These are phyloP conservation scores for Drosophila bocki DNA, from an alignment of 1,140 invertebrate genomes.

Conservation along the genomic window DNA sequence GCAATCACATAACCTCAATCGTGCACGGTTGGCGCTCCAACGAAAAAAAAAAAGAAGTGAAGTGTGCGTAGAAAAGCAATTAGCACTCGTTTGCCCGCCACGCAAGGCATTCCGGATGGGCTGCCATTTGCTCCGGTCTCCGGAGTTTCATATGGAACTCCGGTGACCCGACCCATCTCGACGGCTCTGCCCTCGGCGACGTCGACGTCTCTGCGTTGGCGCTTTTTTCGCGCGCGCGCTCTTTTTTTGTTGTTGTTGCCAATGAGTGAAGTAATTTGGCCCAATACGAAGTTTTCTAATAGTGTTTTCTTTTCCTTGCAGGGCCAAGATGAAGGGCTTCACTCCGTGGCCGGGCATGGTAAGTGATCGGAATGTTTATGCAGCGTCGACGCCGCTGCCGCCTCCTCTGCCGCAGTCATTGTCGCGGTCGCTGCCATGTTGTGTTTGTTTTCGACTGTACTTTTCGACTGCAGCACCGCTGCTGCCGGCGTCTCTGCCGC, in stretches of 20 bases:
- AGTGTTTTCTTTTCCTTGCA: constrained; percentile 87
- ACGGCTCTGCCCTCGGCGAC: constrained; percentile 10
- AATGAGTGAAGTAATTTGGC: constrained; percentile 4
- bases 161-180: constrained; percentile 8
- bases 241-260: constrained; percentile 14
- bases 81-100: constrained; percentile 29
- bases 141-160: constrained; percentile 11
- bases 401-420: constrained; percentile 36
- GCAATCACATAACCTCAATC: constrained; percentile 72
- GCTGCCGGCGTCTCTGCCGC: constrained; percentile 27
- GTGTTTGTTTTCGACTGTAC: constrained; percentile 82
- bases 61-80: constrained; percentile 49
- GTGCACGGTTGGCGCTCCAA: constrained; percentile 46
- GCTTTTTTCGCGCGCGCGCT: constrained; percentile 76
- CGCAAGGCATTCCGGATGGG: constrained; percentile 16
- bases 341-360: constrained; percentile 97
- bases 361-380: constrained; percentile 86
- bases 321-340: constrained; percentile 98
- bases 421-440: constrained; percentile 44
- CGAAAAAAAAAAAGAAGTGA: constrained; percentile 38
- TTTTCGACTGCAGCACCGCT: constrained; percentile 66
- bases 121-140: constrained; percentile 1
- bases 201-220: constrained; percentile 72
- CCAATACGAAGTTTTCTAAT: constrained; percentile 36
- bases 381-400: constrained; percentile 46